Base-by-base conservation (phyloP, 2,888 invertebrate species). In the Erebia ligea region DNA sequence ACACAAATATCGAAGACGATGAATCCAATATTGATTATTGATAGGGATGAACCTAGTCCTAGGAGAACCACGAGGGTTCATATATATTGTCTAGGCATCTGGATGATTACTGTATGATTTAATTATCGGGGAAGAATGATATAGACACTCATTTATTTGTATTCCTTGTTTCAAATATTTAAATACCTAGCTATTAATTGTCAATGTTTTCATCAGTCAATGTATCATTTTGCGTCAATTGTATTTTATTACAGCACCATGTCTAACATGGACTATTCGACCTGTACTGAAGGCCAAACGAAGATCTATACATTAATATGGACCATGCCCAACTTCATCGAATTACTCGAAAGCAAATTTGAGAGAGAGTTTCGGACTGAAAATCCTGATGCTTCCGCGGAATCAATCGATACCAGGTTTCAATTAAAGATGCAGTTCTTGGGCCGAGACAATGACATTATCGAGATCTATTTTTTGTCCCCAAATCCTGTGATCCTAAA, bases 401-500 rank as follows among this genome's bases (percentile, higher is more conserved):
- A 85, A 19, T 59, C 79, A 3, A 68, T 78, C 1, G 84, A 87
- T 65, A 82, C 85, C 2, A 82, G 83, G 68, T 92, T 92, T 69
- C 89, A 91, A 75, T 76, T 92, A 45, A 93, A 92, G 80, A 91
- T 93, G 87, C 86, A 88, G 69, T 90, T 92, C 72, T 76, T 91
- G 54, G 93, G 93, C 1, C 83, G 85, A 61, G 85, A 89, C 68
- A 90, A 91, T 71, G 92, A 92, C 72, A 84, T 92, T 1, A 87
- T 92, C 54, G 92, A 92, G 77, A 87, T 93, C 68, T 91, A 89
- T 75, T 93, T 87, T 71, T 79, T 90, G 70, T 89, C 89, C 4
- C 89, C 90, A 4, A 84, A 79, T 63, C 84, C 90, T 1, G 86
- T 92, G 4, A 92, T 92, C 76, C 74, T 92, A 19, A 92, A 93